Base-by-base conservation (phyloP, 2,113 vertebrate genomes). In the Indicator indicator region DNA sequence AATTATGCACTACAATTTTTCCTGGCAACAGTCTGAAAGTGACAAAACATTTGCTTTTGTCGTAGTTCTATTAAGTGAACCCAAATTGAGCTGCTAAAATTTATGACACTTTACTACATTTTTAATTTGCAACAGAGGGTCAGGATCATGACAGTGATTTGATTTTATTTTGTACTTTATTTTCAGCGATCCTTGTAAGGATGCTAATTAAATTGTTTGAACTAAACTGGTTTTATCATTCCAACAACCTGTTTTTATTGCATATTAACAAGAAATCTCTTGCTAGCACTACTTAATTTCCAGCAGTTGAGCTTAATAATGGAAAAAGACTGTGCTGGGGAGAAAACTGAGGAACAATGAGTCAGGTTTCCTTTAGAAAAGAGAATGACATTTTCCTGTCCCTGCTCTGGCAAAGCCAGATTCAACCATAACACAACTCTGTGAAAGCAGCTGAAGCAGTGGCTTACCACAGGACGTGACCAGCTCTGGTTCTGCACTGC, bases 11-110 rank as follows among this genome's bases (percentile, higher is more conserved):
- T 95, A 97, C 89, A 96, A 88, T 96, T 97, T 95, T 97, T 98
- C 96, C 94, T 97, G 96, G 96, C 96, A 98, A 96, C 93, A 94
- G 93, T 97, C 94, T 97, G 94, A 92, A 97, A 97, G 96, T 97
- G 95, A 97, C 95, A 97, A 98, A 98, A 98, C 96, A 97, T 97
- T 98, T 98, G 96, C 97, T 98, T 97, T 98, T 97, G 95, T 98
- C 97, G 96, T 97, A 96, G 95, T 98, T 97, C 92, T 98, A 96
- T 96, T 98, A 97, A 95, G 75, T 97, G 95, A 98, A 97, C 91
- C 95, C 95, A 97, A 97, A 95, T 86, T 96, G 97, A 98, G 96
- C 96, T 96, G 95, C 24, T 78, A 83, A 97, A 95, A 96, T 96
- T 95, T 97, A 93, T 97, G 96, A 97, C 96, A 97, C 88, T 97